Evolutionary conservation across 2,888 invertebrate genomes (phyloP), one percentile per base, ranked within the genome.

Genomic region (Biston betularia): DNA sequence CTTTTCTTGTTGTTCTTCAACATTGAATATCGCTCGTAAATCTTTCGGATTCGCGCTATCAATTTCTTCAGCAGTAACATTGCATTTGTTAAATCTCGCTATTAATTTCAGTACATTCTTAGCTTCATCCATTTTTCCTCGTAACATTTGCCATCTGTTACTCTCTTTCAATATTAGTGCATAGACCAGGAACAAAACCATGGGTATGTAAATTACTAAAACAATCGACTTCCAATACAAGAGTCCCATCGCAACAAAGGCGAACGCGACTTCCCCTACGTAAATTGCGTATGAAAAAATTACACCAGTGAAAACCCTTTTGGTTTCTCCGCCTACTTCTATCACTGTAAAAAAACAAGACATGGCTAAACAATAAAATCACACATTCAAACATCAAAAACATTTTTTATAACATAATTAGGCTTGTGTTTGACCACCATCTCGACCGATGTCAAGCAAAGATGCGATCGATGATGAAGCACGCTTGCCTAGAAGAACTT

Each of bases 201-300:
- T 80, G 4, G 90, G 91, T 0, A 84, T 65, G 59, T 91, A 88
- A 0, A 86, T 82, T 0, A 82, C 76, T 45, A 89, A 62, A 52
- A 91, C 79, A 10, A 91, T 71, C n/a, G 78, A 79, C 72, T 90
- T 90, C 91, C 91, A 92, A 69, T 87, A 86, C 52, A 84, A 78
- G 3, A 91, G 68, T 0, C 79, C 79, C 87, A 89, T 85, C 3
- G 89, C 89, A 60, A 86, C 71, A 34, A 87, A 80, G 0, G 90
- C 90, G 49, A 88, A 89, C 1, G 77, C 49, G 3, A 89, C 81
- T 84, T 91, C 91, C 6, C 91, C 91, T 0, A 85, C 75, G 64
- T 91, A 90, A 0, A 88, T 77, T 1, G 89, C 89, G 61, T 86
- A 89, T 0, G 89, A 85, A 68, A 90, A 90, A 55, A 90, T 79